A percentile compares a stretch with the other conserved stretches of the same genome.
Conservation (phyloP, 2,797 vertebrate genomes). For the Hipposideros larvatus region DNA sequence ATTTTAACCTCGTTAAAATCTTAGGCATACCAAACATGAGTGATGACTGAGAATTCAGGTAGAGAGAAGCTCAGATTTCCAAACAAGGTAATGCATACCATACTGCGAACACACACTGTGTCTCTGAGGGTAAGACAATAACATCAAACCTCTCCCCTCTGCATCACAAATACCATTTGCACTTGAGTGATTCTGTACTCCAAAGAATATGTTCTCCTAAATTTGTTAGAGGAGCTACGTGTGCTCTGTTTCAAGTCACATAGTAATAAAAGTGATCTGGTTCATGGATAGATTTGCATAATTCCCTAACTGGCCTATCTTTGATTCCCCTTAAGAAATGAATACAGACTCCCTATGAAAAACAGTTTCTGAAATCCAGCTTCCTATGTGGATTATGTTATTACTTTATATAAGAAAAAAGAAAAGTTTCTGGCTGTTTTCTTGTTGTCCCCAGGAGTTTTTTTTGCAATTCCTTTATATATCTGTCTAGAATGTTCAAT, state of each 20-base stretch:
- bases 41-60: background rate
- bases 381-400: conserved; percentile 65
- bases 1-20: background rate
- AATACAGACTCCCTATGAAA: conserved; percentile 35
- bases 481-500: conserved; percentile 63
- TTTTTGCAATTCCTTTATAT: conserved; percentile 35
- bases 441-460: conserved; percentile 42
- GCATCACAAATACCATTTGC: conserved; percentile 59
- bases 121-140: conserved; percentile 20
- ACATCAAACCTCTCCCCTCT: background rate
- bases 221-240: conserved; percentile 67
- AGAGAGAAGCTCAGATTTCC: conserved; percentile 25
- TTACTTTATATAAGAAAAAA: conserved; percentile 56
- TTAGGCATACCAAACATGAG: background rate
- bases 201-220: conserved; percentile 54
- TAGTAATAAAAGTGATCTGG: conserved; percentile 70
- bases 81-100: background rate
- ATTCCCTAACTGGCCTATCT: conserved; percentile 65
- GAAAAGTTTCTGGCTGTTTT: conserved; percentile 66
- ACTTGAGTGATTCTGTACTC: conserved; percentile 44
- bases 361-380: conserved; percentile 49
- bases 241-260: conserved; percentile 71
- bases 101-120: background rate
- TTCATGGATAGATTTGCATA: conserved; percentile 75
- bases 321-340: conserved; percentile 74